Percentiles rank a stretch among this genome's conserved stretches.
These are phyloP conservation scores for Macrophya annulata DNA, from an alignment of 2,888 invertebrate genomes.

Conservation along the genomic window DNA sequence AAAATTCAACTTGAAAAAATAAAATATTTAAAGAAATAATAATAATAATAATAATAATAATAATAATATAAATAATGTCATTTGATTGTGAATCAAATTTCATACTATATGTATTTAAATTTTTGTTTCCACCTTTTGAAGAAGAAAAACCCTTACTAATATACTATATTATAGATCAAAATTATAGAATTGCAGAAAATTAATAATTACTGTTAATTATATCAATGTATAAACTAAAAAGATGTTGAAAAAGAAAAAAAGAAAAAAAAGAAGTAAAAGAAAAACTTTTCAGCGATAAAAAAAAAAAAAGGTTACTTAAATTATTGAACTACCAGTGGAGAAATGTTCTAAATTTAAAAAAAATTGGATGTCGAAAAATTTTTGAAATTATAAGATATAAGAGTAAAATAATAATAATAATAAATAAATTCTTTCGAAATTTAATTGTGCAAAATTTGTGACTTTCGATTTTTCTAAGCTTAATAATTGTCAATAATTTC, in stretches of 20 bases:
- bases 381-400: neutral
- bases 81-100: neutral
- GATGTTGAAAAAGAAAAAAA: neutral
- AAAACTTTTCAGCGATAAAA: neutral
- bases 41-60: no score
- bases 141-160: neutral
- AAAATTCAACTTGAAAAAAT: no score
- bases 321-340: neutral
- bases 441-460: neutral
- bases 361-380: neutral
- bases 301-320: neutral
- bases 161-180: neutral
- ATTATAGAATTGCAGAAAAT: neutral
- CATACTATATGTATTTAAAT: neutral
- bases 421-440: neutral
- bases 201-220: neutral
- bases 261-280: no score
- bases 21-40: no score
- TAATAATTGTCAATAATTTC: neutral
- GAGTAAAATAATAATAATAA: neutral
- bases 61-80: neutral
- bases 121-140: neutral
- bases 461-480: neutral
- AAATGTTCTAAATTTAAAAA: neutral
- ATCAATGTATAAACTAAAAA: neutral